These are phyloP conservation scores for Chironomus tentans DNA, from an alignment of 2,888 invertebrate genomes.

Conservation along the genomic window DNA sequence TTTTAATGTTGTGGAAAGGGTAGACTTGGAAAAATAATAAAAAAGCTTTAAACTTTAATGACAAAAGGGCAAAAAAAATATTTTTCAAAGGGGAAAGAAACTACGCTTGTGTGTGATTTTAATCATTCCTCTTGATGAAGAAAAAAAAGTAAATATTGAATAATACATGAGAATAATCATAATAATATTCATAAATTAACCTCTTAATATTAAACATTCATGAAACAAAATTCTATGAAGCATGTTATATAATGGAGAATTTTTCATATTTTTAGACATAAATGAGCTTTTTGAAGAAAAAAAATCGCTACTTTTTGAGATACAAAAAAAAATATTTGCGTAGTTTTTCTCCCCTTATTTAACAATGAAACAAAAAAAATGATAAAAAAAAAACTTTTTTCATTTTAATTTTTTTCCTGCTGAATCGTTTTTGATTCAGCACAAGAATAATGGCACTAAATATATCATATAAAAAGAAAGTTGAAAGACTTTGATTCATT, in stretches of 20 bases:
- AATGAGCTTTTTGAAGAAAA: not conserved
- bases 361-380: not conserved
- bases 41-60: not conserved
- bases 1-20: not conserved
- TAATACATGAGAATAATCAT: not conserved
- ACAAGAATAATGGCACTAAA: not conserved
- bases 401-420: not conserved
- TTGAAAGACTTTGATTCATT: no score
- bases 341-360: conserved; percentile 9
- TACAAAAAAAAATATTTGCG: not conserved
- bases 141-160: not conserved
- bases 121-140: not conserved
- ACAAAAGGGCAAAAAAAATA: not conserved
- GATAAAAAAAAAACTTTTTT: not conserved
- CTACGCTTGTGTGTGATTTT: conserved; percentile 9
- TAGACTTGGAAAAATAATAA: not conserved
- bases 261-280: not conserved
- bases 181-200: not conserved
- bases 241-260: not conserved
- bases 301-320: not conserved
- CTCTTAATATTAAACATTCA: no score
- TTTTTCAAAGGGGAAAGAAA: not conserved
- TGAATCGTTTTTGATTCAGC: not conserved
- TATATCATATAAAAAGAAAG: no score
- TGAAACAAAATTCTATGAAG: no score